Evolutionary conservation across 2,888 invertebrate species (phyloP).

Genomic region (Agriotes lineatus): DNA sequence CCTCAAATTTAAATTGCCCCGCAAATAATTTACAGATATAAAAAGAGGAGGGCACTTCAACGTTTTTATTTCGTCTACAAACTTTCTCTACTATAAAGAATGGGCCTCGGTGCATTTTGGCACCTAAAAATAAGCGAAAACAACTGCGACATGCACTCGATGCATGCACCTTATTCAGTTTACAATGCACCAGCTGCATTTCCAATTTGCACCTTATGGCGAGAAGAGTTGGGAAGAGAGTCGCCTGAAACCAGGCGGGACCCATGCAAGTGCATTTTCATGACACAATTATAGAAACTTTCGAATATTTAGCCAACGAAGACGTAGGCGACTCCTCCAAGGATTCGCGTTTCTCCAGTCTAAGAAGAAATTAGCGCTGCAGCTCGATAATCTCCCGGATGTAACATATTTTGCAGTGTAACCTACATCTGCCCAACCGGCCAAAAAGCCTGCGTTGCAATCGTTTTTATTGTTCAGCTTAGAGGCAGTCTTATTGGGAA

Average conservation of each 20-base stretch:
- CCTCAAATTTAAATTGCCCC: constrained; percentile 42
- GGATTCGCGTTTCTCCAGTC: constrained; percentile 23
- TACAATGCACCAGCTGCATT: constrained; percentile 12
- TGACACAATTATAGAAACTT: constrained; percentile 52
- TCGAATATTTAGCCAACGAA: constrained; percentile 51
- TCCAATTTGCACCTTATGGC: constrained; percentile 32
- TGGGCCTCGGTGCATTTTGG: constrained; percentile 46
- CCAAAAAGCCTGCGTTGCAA: too few species aligned
- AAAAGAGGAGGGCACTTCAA: constrained; percentile 19
- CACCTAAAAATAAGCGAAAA: constrained; percentile 46
- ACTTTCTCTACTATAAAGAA: constrained; percentile 50
- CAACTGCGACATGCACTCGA: constrained; percentile 39
- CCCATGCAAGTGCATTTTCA: constrained; percentile 48
- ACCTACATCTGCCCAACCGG: too few species aligned
- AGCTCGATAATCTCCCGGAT: constrained; percentile 11
- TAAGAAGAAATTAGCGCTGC: constrained; percentile 37
- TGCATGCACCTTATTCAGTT: constrained; percentile 42
- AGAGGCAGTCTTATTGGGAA: too few species aligned
- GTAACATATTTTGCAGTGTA: constrained; percentile 22
- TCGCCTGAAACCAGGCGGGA: constrained; percentile 35
- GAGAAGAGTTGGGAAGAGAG: constrained; percentile 32
- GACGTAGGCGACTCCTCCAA: constrained; percentile 37
- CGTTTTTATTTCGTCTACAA: constrained; percentile 45
- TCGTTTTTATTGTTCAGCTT: too few species aligned
- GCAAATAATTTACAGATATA: constrained; percentile 34